Evolutionary conservation across 2,888 invertebrate genomes (phyloP), one percentile per base, ranked within the genome.

Genomic region (Hyposoter dolosus): DNA sequence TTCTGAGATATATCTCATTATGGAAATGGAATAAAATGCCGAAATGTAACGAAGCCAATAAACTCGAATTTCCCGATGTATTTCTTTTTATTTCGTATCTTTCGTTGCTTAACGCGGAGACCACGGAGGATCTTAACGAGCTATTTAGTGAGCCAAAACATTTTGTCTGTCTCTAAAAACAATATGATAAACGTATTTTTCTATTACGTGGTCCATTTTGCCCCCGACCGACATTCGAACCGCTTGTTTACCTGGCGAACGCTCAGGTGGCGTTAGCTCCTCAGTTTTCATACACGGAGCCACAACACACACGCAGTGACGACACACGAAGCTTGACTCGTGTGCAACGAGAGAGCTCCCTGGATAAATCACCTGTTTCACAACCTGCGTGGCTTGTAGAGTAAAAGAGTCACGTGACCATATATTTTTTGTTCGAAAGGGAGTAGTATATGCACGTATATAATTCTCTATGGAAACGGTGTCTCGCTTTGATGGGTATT

Each of bases 301-400:
- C 69, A 71, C 35, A 40, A 60, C 60, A n/a, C 23, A n/a, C 17
- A 65, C 50, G 65, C 63, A 35, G n/a, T 28, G n/a, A 15, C 43
- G 23, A 65, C 45, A 23, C 63, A 47, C 47, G 32, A n/a, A 60
- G 15, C 35, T 45, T 32, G 19, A 76, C 63, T 65, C 47, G 43
- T 43, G 32, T 53, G 19, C 10, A 19, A 56, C 17, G 32, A 19
- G 40, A 32, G 66, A 63, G 50, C 35, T 71, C 69, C 65, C 65
- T 47, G 82, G 43, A 71, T 71, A 87, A 82, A 82, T 89, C 93
- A 93, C 93, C 93, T 93, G 93, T 94, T 94, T 94, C 93, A 91
- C 94, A 94, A 94, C 92, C 92, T 92, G 93, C 90, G 91, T 93
- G 92, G 92, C 92, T 35, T 69, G 93, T 92, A 90, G 85, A 56